Evolutionary conservation across 2,113 vertebrate genomes (phyloP).

Genomic region (Pyxicephalus adspersus): DNA sequence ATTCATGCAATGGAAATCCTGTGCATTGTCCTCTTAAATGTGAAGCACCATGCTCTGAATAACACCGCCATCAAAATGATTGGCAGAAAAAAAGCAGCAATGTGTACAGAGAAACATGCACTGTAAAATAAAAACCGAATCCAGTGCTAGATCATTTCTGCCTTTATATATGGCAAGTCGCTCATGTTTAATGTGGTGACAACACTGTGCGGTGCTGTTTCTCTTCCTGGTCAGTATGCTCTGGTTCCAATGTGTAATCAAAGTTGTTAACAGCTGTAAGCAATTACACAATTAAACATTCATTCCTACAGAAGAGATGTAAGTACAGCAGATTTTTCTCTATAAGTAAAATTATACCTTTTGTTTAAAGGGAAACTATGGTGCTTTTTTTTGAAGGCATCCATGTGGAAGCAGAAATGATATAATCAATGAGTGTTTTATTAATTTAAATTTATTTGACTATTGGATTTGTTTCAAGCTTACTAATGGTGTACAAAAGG

Average conservation of each 20-base stretch:
- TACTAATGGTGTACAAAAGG: no score
- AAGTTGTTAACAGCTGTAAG: constrained; percentile 25
- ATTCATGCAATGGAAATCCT: constrained; percentile 36
- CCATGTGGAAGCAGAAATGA: no score
- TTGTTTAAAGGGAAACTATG: background rate
- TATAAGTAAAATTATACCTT: constrained; percentile 17
- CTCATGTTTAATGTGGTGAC: constrained; percentile 24
- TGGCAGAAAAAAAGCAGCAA: constrained; percentile 37
- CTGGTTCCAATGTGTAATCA: background rate
- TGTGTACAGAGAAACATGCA: constrained; percentile 40
- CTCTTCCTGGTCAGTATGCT: constrained; percentile 34
- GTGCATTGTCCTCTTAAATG: constrained; percentile 35
- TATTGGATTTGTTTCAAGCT: no score
- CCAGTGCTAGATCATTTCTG: constrained; percentile 21
- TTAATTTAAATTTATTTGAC: no score
- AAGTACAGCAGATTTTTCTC: constrained; percentile 5
- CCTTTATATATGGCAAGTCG: constrained; percentile 1
- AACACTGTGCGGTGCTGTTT: background rate
- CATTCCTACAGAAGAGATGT: constrained; percentile 9
- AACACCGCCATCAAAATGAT: constrained; percentile 33
- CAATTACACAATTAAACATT: constrained; percentile 34
- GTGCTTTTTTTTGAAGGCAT: no score
- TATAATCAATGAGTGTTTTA: no score
- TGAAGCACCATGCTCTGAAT: constrained; percentile 38
- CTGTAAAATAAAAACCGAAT: constrained; percentile 22